Base-by-base conservation (phyloP, 2,888 invertebrate genomes). In the Hedya salicella region DNA sequence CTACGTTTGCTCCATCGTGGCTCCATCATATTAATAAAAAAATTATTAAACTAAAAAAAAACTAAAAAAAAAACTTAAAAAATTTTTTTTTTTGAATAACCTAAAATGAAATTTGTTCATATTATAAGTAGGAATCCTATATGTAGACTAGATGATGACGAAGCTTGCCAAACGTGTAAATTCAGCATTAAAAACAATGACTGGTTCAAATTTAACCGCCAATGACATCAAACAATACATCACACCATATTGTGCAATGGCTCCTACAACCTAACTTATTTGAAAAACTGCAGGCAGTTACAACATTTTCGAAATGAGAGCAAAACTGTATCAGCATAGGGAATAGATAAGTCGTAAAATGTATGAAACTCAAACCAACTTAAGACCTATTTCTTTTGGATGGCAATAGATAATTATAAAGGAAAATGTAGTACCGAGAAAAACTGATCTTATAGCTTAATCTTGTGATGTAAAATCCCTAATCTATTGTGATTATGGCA, bases 171-270 rank as follows among this genome's bases (percentile, higher is more conserved):
- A 25, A 25, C 25, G 6, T 25, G 36, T 36, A 36, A 36, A 36
- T 9, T 9, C 2, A 9, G 13, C 36, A 36, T 36, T 36, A 36
- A 36, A 36, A 5, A 36, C 36, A 13, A 36, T 36, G 36, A 36
- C 36, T 36, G 0, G 19, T 14, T 8, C 16, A 3, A 9, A 48
- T 25, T 25, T 6, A 25, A 25, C n/a, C n/a, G 25, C 25, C 25
- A n/a, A n/a, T n/a, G n/a, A n/a, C n/a, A n/a, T n/a, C 25, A 48
- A 21, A n/a, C 48, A 25, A 49, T 30, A 8, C 0, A 36, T 52
- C 36, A 39, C 52, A 17, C 52, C 36, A 52, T 52, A 16, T 52
- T 52, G 50, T 36, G 50, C 52, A 52, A 52, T 53, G 36, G 32
- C 11, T 32, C n/a, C 32, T 4, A 46, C 19, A 19, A 3, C 46